Conservation (phyloP, 2,797 vertebrate species). For the Ptychobarbus kaznakovi region DNA sequence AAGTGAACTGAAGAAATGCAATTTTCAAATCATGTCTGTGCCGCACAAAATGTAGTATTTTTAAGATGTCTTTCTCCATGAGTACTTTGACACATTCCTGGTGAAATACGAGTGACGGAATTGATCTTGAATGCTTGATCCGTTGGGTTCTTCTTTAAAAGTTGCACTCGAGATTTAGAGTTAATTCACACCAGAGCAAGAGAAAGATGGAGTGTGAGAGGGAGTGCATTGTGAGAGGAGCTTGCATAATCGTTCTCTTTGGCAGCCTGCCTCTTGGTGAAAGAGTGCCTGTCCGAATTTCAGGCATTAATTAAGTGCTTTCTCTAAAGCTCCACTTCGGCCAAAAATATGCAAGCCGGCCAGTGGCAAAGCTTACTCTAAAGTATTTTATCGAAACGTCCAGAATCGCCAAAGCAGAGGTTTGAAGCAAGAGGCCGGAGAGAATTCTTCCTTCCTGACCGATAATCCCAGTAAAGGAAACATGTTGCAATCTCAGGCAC, state of each 20-base stretch:
- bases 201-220: slow-evolving; percentile 58
- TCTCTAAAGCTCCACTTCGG: slow-evolving; percentile 69
- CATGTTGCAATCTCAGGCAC: slow-evolving; percentile 56
- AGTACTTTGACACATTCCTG: not conserved
- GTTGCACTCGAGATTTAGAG: slow-evolving; percentile 43
- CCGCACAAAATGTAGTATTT: not conserved
- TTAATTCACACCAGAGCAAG: slow-evolving; percentile 60
- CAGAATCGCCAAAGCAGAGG: not conserved
- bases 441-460: slow-evolving; percentile 53
- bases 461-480: slow-evolving; percentile 67
- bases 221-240: slow-evolving; percentile 72
- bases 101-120: not conserved
- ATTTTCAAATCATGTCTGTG: not conserved
- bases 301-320: slow-evolving; percentile 72
- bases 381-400: not conserved
- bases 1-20: not conserved
- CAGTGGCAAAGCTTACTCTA: slow-evolving; percentile 68
- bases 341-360: slow-evolving; percentile 70
- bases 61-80: not conserved
- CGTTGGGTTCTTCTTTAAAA: slow-evolving; percentile 36
- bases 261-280: slow-evolving; percentile 67
- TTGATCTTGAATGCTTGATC: not conserved
- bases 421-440: slow-evolving; percentile 41
- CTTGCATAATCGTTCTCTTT: slow-evolving; percentile 72
- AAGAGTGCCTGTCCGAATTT: slow-evolving; percentile 73